Percentiles rank a stretch among this genome's conserved stretches.
Evolutionary conservation across 2,113 vertebrate genomes (phyloP).

Genomic region (Sylvia atricapilla): DNA sequence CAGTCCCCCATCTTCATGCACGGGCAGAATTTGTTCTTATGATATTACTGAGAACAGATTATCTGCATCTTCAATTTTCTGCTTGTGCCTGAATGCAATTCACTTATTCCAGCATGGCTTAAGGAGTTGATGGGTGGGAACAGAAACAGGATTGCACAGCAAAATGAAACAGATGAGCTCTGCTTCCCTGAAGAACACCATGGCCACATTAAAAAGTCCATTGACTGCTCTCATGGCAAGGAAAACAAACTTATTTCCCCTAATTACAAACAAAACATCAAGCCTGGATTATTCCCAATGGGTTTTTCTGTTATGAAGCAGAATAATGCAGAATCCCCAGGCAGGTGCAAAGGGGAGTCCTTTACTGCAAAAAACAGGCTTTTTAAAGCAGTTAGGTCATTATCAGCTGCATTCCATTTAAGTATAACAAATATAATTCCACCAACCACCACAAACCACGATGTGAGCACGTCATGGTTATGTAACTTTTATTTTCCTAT

Average conservation of each 20-base stretch:
- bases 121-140: neutral
- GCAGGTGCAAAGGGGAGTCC: neutral
- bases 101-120: neutral
- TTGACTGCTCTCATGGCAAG: neutral
- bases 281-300: neutral
- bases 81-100: neutral
- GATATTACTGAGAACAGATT: neutral
- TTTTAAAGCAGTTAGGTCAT: neutral
- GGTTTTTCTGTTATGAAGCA: neutral
- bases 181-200: neutral
- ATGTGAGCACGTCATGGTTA: rapidly evolving
- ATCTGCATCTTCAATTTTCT: neutral
- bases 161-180: neutral
- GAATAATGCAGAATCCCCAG: neutral
- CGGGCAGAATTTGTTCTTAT: neutral
- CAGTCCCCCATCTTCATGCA: neutral
- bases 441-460: neutral
- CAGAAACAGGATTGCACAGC: neutral
- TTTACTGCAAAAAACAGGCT: neutral
- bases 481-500: too few species aligned
- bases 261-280: slow-evolving; percentile 13
- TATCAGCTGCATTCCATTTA: neutral
- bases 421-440: neutral
- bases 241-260: neutral
- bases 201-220: neutral